Evolutionary conservation across 1,140 invertebrate genomes (phyloP), one percentile per base, ranked within the genome.

Genomic region (Whitmania pigra): DNA sequence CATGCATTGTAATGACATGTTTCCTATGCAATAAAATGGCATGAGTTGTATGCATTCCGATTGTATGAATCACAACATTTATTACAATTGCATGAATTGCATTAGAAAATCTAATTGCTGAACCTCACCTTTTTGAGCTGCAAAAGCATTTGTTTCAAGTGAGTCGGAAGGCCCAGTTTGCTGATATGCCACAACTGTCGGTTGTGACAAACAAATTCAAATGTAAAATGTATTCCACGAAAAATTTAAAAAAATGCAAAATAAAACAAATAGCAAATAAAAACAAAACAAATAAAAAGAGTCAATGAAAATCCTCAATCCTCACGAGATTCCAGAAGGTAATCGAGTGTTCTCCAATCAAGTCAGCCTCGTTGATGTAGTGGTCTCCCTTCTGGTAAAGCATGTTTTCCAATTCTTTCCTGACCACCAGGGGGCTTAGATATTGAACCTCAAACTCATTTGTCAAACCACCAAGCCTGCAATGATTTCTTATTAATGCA

Each of bases 371-470:
- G 0, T 88, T 87, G 18, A 97, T 83, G 79, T 90, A 90, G 11
- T 87, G 81, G 78, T 97, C 93, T 13, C 94, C 93, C 84, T 97
- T 93, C 77, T 89, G 88, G 72, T 89, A 86, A 75, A 98, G 85
- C 75, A 97, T 90, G 78, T 90, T 95, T 84, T 97, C 95, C 72
- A 98, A 83, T 83, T 97, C 94, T 84, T 97, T 97, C 43, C 94
- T 86, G 74, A 97, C 83, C 66, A 97, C 94, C 71, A 97, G 80
- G 9, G 95, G 94, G 85, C 95, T 97, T 72, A 98, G 85, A 85
- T 97, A 97, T 72, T 93, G 94, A 75, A 97, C 90, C 72, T 63
- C 57, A 63, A 63, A 63, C 57, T 63, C 57, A 13, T 15, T 31
- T 20, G 29, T 49, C 43, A 49, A 49, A 49, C 43, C 43, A 49